Percentiles rank a stretch among this genome's conserved stretches.
These are phyloP conservation scores for Netelia inedita DNA, from an alignment of 2,888 invertebrate species.

Conservation along the genomic window DNA sequence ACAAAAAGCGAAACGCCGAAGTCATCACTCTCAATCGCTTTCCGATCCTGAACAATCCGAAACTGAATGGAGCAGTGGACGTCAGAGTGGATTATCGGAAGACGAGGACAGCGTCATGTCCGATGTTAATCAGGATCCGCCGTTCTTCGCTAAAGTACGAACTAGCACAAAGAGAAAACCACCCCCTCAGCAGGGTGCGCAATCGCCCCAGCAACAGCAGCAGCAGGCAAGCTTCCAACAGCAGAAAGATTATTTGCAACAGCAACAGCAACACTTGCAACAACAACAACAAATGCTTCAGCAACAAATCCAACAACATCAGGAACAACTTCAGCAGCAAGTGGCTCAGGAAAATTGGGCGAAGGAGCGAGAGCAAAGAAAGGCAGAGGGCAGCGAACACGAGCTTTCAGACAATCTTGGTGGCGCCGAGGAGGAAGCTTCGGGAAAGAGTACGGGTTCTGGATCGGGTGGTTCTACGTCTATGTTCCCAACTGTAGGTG, in stretches of 20 bases:
- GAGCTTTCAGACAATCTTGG: constrained; percentile 87
- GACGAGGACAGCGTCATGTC: constrained; percentile 90
- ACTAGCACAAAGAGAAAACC: constrained; percentile 84
- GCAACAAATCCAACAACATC: constrained; percentile 80
- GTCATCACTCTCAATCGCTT: constrained; percentile 87
- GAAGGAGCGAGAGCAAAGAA: constrained; percentile 86
- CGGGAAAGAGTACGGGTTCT: constrained; percentile 87
- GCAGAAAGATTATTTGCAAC: constrained; percentile 85
- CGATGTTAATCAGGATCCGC: constrained; percentile 88
- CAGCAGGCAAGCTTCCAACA: constrained; percentile 78
- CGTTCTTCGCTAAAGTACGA: constrained; percentile 89
- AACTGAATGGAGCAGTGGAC: constrained; percentile 90
- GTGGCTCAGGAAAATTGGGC: constrained; percentile 84
- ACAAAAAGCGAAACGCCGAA: constrained; percentile 93
- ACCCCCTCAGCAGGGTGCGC: constrained; percentile 69
- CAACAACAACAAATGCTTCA: constrained; percentile 79
- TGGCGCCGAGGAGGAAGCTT: constrained; percentile 87
- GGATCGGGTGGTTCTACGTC: constrained; percentile 87
- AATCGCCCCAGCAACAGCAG: constrained; percentile 70
- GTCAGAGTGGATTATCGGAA: constrained; percentile 90
- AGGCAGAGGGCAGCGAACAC: constrained; percentile 87
- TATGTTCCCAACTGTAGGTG: constrained; percentile 91
- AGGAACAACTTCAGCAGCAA: constrained; percentile 81
- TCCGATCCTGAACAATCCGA: constrained; percentile 93
- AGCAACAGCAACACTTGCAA: constrained; percentile 75